These are phyloP conservation scores for Leptopilina clavipes DNA, from an alignment of 1,140 invertebrate species.

Conservation along the genomic window DNA sequence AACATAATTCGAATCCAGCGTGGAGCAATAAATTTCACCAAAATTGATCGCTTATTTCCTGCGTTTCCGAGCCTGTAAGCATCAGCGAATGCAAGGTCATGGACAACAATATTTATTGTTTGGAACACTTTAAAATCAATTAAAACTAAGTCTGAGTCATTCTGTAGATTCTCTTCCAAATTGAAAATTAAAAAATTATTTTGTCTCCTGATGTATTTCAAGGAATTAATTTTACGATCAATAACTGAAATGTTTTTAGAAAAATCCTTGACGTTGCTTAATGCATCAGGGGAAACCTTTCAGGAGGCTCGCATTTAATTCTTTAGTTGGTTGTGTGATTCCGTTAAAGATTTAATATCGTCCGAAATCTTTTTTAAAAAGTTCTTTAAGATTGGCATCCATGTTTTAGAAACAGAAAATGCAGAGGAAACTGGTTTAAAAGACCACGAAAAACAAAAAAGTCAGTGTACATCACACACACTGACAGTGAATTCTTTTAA, in stretches of 20 bases:
- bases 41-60: too few relatives aligned
- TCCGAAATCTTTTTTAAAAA: not conserved
- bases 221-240: not conserved
- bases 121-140: too few relatives aligned
- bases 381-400: not conserved
- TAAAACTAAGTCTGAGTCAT: too few relatives aligned
- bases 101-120: too few relatives aligned
- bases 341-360: not conserved
- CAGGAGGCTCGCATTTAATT: not conserved
- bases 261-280: not conserved
- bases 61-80: too few relatives aligned
- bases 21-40: too few relatives aligned
- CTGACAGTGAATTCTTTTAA: too few relatives aligned
- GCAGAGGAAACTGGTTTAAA: too few relatives aligned
- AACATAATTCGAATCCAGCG: too few relatives aligned
- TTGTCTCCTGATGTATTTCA: not conserved
- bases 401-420: not conserved
- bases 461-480: too few relatives aligned
- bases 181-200: not conserved
- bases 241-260: not conserved
- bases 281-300: not conserved
- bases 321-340: not conserved
- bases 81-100: too few relatives aligned
- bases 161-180: not conserved
- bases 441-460: too few relatives aligned